Conservation (phyloP, 2,797 vertebrate genomes). For the Cossypha niveicapilla region DNA sequence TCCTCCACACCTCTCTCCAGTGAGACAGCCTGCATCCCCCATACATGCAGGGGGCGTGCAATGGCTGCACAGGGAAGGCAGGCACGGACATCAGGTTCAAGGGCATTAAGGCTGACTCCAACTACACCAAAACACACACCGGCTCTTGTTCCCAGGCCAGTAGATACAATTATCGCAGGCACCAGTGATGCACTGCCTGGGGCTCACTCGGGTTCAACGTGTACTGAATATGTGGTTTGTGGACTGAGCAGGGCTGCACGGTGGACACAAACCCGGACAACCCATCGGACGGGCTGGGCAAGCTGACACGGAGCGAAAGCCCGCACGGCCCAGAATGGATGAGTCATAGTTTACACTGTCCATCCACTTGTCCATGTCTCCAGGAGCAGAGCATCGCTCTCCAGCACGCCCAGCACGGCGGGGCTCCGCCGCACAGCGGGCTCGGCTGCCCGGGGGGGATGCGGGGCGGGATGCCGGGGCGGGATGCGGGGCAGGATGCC, state of each 20-base stretch:
- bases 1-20: neutral
- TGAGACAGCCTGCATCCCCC: rapidly evolving
- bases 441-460: too few relatives aligned
- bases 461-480: neutral
- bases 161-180: rapidly evolving
- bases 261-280: neutral
- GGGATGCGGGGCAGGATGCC: too few relatives aligned
- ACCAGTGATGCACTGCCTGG: rapidly evolving
- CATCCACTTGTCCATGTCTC: neutral
- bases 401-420: rapidly evolving
- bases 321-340: neutral
- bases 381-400: neutral
- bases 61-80: neutral
- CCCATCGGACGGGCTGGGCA: neutral
- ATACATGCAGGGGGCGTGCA: rapidly evolving
- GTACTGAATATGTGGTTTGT: rapidly evolving
- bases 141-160: too few relatives aligned
- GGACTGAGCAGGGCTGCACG: neutral
- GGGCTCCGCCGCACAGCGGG: neutral
- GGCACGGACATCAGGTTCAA: neutral
- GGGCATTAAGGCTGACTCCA: neutral
- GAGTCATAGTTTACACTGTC: neutral
- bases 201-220: rapidly evolving
- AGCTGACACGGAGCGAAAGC: neutral
- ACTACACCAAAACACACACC: neutral